Conservation (phyloP, 2,797 vertebrate species). For the Ciconia nigra region DNA sequence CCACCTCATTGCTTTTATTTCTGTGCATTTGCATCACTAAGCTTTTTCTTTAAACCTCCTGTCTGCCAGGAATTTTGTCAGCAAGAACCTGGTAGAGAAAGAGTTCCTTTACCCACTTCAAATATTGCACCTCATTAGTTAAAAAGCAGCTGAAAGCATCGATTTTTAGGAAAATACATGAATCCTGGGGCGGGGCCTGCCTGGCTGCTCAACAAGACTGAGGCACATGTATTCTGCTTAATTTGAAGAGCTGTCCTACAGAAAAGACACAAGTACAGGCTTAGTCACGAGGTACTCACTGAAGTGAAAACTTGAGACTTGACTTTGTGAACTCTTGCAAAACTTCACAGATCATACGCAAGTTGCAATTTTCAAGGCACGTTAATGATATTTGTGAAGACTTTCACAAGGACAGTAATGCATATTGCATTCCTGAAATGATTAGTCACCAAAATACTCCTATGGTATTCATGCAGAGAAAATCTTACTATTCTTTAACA, state of each 20-base stretch:
- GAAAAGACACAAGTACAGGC: not conserved
- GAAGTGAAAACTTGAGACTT: not conserved
- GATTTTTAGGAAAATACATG: not conserved
- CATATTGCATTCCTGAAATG: not conserved
- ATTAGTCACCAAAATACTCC: not conserved
- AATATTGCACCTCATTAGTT: not conserved
- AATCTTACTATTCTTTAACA: not conserved
- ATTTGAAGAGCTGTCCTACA: not conserved
- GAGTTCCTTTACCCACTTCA: not conserved
- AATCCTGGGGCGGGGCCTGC: not conserved
- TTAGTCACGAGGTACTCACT: not conserved
- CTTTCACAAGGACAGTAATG: not conserved
- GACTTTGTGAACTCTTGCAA: not conserved
- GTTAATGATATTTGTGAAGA: not conserved
- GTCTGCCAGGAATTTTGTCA: not conserved
- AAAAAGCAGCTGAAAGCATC: not conserved
- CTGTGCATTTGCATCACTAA: not conserved
- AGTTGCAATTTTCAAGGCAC: not conserved
- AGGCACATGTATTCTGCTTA: fast-evolving
- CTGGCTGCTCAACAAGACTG: not conserved
- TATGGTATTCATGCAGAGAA: not conserved
- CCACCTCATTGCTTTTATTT: not conserved
- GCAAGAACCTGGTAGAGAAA: not conserved
- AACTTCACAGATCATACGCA: not conserved
- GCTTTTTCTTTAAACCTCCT: not conserved